Percentiles rank a stretch among this genome's conserved stretches.
Conservation (phyloP, 2,113 vertebrate species). For the Archocentrus centrarchus region DNA sequence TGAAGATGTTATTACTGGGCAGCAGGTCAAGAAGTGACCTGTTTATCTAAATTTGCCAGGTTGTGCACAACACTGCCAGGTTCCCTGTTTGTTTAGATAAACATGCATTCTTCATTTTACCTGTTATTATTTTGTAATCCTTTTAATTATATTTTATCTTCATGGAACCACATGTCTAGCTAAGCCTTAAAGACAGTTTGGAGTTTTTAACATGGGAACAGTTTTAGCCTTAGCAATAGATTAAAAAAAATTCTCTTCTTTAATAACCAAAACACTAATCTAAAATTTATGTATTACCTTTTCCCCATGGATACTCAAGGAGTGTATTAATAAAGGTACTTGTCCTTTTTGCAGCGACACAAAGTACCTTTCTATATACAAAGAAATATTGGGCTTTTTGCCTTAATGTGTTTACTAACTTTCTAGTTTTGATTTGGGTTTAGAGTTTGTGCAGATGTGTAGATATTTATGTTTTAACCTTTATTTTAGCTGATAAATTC, state of each 20-base stretch:
- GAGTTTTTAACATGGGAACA: neutral
- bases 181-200: neutral
- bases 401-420: neutral
- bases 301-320: neutral
- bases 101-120: constrained; percentile 8
- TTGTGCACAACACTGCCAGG: neutral
- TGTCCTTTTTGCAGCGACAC: neutral
- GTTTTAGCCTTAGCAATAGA: neutral
- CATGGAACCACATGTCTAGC: neutral
- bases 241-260: neutral
- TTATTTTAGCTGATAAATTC: neutral
- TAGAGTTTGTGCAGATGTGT: neutral
- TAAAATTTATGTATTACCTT: neutral
- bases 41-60: neutral
- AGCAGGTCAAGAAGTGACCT: neutral
- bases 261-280: neutral
- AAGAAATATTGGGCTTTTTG: neutral
- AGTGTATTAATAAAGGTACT: neutral
- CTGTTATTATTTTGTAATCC: neutral
- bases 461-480: neutral
- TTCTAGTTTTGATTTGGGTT: neutral
- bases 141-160: constrained; percentile 2
- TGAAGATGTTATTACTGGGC: constrained; percentile 1
- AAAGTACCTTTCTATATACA: neutral
- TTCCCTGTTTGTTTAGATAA: constrained; percentile 1